Percentiles rank a stretch among this genome's conserved stretches.
Evolutionary conservation across 2,113 vertebrate species (phyloP).

Genomic region (Corydoras sp.): DNA sequence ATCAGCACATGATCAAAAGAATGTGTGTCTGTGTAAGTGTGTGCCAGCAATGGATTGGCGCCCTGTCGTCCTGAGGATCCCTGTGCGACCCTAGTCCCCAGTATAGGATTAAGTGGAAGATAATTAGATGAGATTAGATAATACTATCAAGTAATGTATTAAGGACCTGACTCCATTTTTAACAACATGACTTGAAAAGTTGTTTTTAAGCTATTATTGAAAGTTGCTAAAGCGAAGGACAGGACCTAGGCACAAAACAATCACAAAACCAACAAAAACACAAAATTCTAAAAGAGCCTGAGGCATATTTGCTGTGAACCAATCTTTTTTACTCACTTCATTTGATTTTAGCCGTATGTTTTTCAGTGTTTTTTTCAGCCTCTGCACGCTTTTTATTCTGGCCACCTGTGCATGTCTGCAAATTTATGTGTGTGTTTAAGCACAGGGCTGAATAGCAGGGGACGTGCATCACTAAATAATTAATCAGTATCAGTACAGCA

Average conservation of each 20-base stretch:
- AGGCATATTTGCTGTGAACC: background rate
- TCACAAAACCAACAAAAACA: background rate
- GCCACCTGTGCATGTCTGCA: background rate
- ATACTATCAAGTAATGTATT: background rate
- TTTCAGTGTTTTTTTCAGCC: too few relatives aligned
- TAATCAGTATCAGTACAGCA: constrained; percentile 34
- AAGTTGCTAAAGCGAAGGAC: background rate
- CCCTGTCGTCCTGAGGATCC: too few relatives aligned
- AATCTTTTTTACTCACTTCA: background rate
- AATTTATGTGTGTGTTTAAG: constrained; percentile 15
- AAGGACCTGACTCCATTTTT: constrained; percentile 4
- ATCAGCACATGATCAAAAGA: too few relatives aligned
- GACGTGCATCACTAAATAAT: constrained; percentile 40
- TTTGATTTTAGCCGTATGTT: background rate
- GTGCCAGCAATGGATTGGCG: too few relatives aligned
- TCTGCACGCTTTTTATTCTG: background rate
- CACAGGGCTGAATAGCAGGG: constrained; percentile 5
- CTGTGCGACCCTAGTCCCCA: too few relatives aligned
- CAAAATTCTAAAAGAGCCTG: background rate
- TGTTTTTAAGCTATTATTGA: background rate
- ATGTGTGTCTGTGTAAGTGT: too few relatives aligned
- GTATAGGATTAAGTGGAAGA: too few relatives aligned
- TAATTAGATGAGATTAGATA: too few relatives aligned
- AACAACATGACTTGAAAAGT: background rate
- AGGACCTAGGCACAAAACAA: background rate